phyloP scores from a whole-genome alignment of 2,113 vertebrate species.

The Brachypteracias leptosomus region DNA sequence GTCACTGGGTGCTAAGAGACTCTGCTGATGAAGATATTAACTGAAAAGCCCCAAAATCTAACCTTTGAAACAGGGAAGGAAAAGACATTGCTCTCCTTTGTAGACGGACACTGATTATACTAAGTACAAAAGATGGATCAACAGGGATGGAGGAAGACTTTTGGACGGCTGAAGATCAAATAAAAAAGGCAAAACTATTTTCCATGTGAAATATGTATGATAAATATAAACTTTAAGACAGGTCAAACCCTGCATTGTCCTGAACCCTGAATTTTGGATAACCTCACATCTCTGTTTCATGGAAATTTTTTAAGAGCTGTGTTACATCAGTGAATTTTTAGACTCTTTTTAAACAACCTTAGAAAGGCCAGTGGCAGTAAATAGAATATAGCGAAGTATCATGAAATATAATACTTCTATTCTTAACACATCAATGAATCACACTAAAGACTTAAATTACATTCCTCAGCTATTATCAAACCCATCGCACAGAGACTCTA shows the following conservation, averaged over 20 bases:
- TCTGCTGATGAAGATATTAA: background rate
- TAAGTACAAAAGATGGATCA: background rate
- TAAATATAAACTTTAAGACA: background rate
- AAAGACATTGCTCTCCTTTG: slow-evolving; percentile 22
- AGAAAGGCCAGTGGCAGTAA: background rate
- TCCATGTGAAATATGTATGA: background rate
- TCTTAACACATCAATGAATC: background rate
- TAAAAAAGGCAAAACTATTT: background rate
- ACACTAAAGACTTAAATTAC: background rate
- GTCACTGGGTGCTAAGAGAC: background rate
- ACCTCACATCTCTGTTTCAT: accelerated
- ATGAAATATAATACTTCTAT: background rate
- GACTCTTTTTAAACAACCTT: background rate
- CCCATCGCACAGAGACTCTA: background rate
- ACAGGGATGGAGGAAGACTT: background rate
- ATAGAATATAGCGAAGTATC: background rate
- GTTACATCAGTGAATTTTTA: background rate
- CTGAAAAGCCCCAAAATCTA: background rate
- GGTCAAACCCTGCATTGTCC: background rate
- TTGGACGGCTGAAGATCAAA: background rate
- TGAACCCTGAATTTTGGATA: background rate
- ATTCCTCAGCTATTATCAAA: background rate
- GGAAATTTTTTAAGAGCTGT: background rate
- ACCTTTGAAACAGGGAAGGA: background rate
- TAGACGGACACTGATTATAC: background rate